phyloP scores from a whole-genome alignment of 2,888 invertebrate species.

The Chrysina gloriosa region DNA sequence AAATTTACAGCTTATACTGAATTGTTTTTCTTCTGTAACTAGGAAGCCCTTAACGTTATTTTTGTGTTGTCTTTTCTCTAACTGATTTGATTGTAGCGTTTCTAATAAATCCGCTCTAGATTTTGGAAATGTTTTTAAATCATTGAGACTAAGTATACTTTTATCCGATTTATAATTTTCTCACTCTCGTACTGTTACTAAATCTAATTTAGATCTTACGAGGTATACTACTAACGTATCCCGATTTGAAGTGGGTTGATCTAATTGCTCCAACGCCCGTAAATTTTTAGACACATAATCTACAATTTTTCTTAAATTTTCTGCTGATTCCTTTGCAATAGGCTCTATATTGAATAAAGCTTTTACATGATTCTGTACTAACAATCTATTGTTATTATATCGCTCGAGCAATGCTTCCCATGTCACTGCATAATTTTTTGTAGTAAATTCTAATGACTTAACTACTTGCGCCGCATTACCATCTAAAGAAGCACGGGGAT shows the following conservation, averaged over 20 bases:
- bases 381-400: conserved; percentile 2
- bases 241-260: not conserved
- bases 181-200: not conserved
- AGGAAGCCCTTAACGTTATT: no score
- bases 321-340: not conserved
- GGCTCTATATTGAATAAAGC: not conserved
- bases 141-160: no score
- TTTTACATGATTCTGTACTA: not conserved
- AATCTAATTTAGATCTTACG: not conserved
- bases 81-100: no score
- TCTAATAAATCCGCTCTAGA: no score
- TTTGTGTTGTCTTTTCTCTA: no score
- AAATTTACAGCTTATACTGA: no score
- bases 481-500: not conserved
- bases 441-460: not conserved
- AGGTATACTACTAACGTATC: not conserved
- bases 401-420: not conserved
- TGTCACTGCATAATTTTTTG: not conserved
- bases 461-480: conserved; percentile 6
- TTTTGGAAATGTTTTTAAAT: no score
- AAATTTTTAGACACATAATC: not conserved
- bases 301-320: not conserved
- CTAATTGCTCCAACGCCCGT: not conserved
- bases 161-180: not conserved
- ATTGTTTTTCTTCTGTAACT: no score